phyloP scores from a whole-genome alignment of 2,113 vertebrate genomes.

The Actenoides lindsayi region DNA sequence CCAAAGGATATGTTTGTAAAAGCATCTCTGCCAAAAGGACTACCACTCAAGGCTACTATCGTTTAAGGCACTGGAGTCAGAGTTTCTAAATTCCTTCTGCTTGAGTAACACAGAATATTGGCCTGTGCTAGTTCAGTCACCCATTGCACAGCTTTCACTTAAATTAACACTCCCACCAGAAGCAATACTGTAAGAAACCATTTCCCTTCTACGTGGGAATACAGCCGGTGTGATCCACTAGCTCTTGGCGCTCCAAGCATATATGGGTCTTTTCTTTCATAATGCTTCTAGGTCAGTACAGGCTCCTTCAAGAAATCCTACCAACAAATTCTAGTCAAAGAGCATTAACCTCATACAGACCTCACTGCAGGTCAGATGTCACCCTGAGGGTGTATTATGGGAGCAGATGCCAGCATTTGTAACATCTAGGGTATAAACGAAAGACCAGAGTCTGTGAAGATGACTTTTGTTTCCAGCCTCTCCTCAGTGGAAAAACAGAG shows the following conservation, averaged over 20 bases:
- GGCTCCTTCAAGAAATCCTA: background rate
- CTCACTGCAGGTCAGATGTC: background rate
- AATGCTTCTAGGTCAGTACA: background rate
- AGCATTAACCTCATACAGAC: background rate
- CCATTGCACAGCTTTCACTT: background rate
- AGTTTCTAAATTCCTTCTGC: conserved; percentile 15
- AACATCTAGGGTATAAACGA: background rate
- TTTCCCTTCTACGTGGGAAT: background rate
- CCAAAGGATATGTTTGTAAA: background rate
- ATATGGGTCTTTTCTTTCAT: background rate
- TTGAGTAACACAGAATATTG: background rate
- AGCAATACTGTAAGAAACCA: background rate
- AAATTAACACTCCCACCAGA: background rate
- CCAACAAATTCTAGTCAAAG: background rate
- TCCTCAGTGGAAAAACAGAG: background rate
- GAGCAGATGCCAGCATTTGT: background rate
- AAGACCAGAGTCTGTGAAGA: background rate
- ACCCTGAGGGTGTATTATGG: background rate
- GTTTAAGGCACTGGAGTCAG: background rate
- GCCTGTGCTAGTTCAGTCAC: background rate
- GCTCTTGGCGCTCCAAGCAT: background rate
- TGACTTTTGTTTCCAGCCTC: background rate
- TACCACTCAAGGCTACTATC: background rate
- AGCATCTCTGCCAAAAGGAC: background rate
- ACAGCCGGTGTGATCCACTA: background rate